These are phyloP conservation scores for Ptyas mucosa DNA, from an alignment of 2,113 vertebrate genomes.

Conservation along the genomic window DNA sequence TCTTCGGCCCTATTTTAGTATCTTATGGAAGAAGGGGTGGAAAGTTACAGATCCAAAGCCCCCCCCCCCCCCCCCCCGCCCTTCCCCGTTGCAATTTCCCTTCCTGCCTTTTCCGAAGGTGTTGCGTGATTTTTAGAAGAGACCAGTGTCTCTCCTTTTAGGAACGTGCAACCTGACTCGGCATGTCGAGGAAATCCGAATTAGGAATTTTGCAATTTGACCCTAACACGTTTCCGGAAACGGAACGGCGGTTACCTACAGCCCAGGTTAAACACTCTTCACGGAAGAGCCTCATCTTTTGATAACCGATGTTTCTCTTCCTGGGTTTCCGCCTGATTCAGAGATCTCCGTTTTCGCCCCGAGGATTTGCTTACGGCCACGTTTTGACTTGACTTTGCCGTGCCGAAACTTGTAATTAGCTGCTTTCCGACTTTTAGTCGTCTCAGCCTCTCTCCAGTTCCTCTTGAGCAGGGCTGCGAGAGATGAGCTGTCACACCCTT, in stretches of 20 bases:
- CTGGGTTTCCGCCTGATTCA: neutral
- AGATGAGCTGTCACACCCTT: rapidly evolving
- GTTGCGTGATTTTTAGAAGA: slow-evolving; percentile 27
- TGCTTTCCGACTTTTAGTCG: slow-evolving; percentile 37
- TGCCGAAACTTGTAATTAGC: slow-evolving; percentile 51
- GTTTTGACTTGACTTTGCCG: slow-evolving; percentile 37
- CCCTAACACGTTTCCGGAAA: slow-evolving; percentile 39
- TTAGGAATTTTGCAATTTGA: no score
- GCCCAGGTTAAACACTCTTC: slow-evolving; percentile 37
- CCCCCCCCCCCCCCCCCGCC: neutral
- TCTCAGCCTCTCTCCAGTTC: neutral
- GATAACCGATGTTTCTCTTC: neutral
- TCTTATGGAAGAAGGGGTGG: neutral
- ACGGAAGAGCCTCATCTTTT: neutral
- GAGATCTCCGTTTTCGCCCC: slow-evolving; percentile 42
- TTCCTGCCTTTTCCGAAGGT: neutral
- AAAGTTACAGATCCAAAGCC: neutral
- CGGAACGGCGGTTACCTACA: slow-evolving; percentile 39
- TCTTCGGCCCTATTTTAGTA: neutral
- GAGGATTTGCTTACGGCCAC: slow-evolving; percentile 33
- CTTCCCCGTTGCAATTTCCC: neutral
- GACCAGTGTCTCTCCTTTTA: slow-evolving; percentile 38
- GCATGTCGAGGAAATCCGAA: slow-evolving; percentile 21
- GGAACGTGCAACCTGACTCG: slow-evolving; percentile 55
- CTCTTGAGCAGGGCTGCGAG: neutral